phyloP scores from a whole-genome alignment of 2,113 vertebrate species.

The Petaurus breviceps region DNA sequence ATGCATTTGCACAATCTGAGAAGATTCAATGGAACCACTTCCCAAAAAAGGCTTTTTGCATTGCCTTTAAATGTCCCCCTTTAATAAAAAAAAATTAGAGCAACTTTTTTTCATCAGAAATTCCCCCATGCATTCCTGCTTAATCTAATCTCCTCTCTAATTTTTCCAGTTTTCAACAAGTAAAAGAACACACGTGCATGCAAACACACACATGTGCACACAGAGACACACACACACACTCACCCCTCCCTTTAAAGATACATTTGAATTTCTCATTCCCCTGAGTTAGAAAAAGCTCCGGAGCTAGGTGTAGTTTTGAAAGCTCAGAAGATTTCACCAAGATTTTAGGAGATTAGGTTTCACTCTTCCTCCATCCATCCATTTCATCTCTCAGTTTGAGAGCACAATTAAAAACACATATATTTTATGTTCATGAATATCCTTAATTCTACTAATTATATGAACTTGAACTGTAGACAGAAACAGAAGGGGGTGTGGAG shows the following conservation, averaged over 20 bases:
- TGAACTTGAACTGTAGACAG: conserved; percentile 49
- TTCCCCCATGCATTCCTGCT: neutral
- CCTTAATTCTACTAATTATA: conserved; percentile 63
- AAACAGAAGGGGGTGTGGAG: conserved; percentile 6
- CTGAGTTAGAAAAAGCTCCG: conserved; percentile 10
- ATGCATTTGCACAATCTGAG: neutral
- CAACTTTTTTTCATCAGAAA: conserved; percentile 25
- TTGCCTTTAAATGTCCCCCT: neutral
- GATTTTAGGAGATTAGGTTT: conserved; percentile 54
- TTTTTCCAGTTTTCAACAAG: conserved; percentile 46
- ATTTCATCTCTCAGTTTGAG: neutral
- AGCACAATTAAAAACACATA: conserved; percentile 53
- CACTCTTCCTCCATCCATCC: conserved; percentile 24
- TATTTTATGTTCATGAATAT: conserved; percentile 30
- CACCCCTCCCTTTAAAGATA: neutral
- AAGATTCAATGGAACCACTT: neutral
- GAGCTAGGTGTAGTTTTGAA: conserved; percentile 50
- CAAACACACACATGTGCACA: neutral
- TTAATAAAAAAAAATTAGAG: neutral
- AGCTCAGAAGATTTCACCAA: conserved; percentile 66
- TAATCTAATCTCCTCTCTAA: conserved; percentile 42
- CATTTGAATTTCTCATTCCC: conserved; percentile 56
- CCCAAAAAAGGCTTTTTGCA: neutral
- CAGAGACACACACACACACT: neutral
- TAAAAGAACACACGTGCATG: neutral